Conservation (phyloP, 1,140 invertebrate species). For the Tenebrio molitor region DNA sequence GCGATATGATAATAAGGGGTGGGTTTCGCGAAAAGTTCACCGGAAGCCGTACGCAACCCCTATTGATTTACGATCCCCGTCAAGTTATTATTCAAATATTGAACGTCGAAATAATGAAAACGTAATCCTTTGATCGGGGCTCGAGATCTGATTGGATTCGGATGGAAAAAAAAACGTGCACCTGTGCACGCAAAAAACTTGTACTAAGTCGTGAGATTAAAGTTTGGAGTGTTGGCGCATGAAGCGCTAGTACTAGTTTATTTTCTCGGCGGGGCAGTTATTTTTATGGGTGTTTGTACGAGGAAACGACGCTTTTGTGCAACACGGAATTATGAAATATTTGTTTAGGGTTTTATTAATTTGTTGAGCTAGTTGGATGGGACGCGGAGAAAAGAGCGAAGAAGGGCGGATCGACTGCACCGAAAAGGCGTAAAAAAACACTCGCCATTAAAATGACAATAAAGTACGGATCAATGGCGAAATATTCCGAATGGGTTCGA, state of each 20-base stretch:
- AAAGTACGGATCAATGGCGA: too few relatives aligned
- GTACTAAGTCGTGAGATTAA: slow-evolving; percentile 31
- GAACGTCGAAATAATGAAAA: slow-evolving; percentile 38
- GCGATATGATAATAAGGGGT: too few relatives aligned
- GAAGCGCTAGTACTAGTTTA: slow-evolving; percentile 10
- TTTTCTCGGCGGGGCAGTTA: slow-evolving; percentile 10
- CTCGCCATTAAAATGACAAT: too few relatives aligned
- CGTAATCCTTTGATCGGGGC: slow-evolving; percentile 31
- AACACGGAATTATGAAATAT: slow-evolving; percentile 2
- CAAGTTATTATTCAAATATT: slow-evolving; percentile 41
- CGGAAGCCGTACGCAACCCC: not conserved
- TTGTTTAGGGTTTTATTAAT: slow-evolving; percentile 5
- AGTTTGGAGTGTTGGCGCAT: slow-evolving; percentile 10
- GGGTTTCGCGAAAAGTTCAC: too few relatives aligned
- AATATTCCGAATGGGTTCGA: too few relatives aligned
- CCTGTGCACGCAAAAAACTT: not conserved
- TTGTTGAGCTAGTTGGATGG: too few relatives aligned
- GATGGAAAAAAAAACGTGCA: not conserved
- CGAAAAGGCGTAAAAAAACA: too few relatives aligned
- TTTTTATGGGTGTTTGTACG: slow-evolving; percentile 19
- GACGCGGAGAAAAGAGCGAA: too few relatives aligned
- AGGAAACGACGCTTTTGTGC: not conserved
- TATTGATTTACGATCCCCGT: slow-evolving; percentile 30
- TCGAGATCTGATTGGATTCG: slow-evolving; percentile 7
- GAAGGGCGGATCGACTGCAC: too few relatives aligned